Percentiles rank a stretch among this genome's conserved stretches.
Evolutionary conservation across 2,113 vertebrate species (phyloP).

Genomic region (Pontoporia blainvillei): DNA sequence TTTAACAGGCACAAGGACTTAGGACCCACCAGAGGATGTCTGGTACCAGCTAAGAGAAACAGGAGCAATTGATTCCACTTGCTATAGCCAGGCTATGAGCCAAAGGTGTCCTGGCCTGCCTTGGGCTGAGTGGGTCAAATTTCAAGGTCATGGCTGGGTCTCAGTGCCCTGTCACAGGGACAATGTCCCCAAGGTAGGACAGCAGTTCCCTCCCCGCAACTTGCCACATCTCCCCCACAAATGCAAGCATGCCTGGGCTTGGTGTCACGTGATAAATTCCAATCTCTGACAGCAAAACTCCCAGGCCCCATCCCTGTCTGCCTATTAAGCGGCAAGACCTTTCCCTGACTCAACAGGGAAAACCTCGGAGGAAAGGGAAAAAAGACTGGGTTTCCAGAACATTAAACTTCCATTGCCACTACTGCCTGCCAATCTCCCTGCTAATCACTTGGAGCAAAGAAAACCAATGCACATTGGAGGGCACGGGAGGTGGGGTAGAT

Average conservation of each 20-base stretch:
- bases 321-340: conserved; percentile 51
- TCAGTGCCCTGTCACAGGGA: background rate
- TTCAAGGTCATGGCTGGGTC: background rate
- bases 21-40: background rate
- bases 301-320: background rate
- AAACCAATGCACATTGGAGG: background rate
- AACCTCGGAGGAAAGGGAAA: conserved; percentile 13
- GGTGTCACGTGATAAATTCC: conserved; percentile 13
- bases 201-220: background rate
- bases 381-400: conserved; percentile 63
- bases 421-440: conserved; percentile 42
- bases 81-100: background rate
- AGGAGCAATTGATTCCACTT: background rate
- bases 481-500: background rate
- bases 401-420: conserved; percentile 57
- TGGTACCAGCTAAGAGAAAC: background rate
- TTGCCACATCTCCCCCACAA: background rate
- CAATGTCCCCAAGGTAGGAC: background rate
- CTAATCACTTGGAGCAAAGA: conserved; percentile 55
- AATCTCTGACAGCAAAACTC: conserved; percentile 35
- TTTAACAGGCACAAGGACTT: background rate
- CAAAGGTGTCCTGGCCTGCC: background rate
- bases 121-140: background rate
- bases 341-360: conserved; percentile 48
- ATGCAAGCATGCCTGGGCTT: background rate